phyloP scores from a whole-genome alignment of 2,797 vertebrate genomes.

The Morus bassanus region DNA sequence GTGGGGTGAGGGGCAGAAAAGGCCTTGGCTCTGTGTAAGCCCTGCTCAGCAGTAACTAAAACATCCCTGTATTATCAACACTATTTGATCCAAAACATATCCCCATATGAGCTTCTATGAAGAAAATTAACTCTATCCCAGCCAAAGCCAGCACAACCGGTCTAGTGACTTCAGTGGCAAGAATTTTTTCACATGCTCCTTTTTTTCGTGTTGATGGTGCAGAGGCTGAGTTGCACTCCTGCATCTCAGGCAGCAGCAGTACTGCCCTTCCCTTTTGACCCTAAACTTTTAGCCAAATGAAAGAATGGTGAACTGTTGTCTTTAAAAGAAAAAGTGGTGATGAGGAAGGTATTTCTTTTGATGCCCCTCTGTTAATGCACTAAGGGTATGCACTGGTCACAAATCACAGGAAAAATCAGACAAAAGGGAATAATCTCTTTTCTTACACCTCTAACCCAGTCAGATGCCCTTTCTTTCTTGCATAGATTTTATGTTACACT shows the following conservation, averaged over 20 bases:
- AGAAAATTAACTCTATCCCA: too few species aligned
- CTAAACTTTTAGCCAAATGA: not conserved
- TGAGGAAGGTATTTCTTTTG: not conserved
- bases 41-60: too few species aligned
- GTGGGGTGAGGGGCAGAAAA: too few species aligned
- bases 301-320: not conserved
- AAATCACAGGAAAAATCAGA: not conserved
- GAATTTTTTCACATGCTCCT: not conserved
- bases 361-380: not conserved
- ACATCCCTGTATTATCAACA: too few species aligned
- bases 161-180: not conserved
- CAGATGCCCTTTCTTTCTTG: not conserved
- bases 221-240: not conserved
- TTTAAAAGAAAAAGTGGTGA: not conserved
- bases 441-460: not conserved
- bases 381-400: not conserved
- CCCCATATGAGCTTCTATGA: too few species aligned
- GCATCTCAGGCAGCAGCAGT: not conserved
- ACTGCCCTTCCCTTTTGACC: not conserved
- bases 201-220: not conserved
- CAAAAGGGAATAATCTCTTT: not conserved
- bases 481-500: not conserved
- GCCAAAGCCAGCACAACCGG: not conserved
- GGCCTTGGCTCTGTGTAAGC: too few species aligned
- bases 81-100: too few species aligned